phyloP scores from a whole-genome alignment of 2,113 vertebrate species.

The Butastur rufipennis region DNA sequence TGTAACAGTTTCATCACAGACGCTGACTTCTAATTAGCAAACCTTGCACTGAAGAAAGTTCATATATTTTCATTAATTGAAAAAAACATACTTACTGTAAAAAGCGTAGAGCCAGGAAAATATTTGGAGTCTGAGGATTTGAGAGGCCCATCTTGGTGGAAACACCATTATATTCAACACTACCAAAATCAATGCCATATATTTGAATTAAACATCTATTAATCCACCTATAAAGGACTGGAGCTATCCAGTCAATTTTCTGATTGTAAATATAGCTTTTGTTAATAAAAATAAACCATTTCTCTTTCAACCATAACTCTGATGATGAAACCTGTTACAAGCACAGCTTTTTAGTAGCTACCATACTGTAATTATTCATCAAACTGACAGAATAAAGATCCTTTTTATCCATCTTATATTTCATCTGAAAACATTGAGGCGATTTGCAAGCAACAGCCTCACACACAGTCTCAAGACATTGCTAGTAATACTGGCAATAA shows the following conservation, averaged over 20 bases:
- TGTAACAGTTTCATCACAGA: neutral
- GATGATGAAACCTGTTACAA: neutral
- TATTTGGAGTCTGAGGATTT: neutral
- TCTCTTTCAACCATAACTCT: neutral
- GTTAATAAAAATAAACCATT: constrained; percentile 13
- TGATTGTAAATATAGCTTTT: neutral
- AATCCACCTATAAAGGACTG: neutral
- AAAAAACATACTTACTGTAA: neutral
- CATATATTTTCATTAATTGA: neutral
- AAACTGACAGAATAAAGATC: constrained; percentile 31
- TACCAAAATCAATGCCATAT: neutral
- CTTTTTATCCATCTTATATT: constrained; percentile 54
- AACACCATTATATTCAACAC: neutral
- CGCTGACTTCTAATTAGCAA: neutral
- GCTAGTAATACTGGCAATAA: neutral
- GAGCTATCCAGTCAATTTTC: neutral
- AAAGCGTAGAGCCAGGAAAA: neutral
- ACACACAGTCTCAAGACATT: neutral
- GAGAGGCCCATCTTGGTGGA: neutral
- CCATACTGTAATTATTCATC: constrained; percentile 22
- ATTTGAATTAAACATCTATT: constrained; percentile 26
- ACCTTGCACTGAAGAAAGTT: neutral
- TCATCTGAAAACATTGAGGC: neutral
- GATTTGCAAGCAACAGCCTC: neutral
- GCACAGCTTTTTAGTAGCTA: neutral